phyloP scores from a whole-genome alignment of 2,113 vertebrate genomes.

The Spea bombifrons region DNA sequence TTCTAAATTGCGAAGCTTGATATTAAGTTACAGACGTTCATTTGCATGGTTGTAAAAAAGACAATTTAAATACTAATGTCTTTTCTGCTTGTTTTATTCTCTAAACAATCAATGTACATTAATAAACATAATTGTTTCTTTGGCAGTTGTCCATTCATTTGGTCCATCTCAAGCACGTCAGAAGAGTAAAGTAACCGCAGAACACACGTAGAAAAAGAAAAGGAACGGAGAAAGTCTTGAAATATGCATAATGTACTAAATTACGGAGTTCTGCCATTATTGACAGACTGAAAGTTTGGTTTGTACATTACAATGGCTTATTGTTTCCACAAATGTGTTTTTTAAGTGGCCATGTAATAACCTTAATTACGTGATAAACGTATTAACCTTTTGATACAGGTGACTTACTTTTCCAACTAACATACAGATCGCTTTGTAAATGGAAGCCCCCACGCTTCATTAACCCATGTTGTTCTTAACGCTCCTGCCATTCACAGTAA shows the following conservation, averaged over 20 bases:
- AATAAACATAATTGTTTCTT: constrained; percentile 84
- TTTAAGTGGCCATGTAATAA: constrained; percentile 73
- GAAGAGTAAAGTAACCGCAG: constrained; percentile 61
- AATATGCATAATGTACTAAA: constrained; percentile 64
- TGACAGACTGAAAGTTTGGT: constrained; percentile 60
- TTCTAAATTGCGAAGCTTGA: constrained; percentile 61
- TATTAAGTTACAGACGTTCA: constrained; percentile 59
- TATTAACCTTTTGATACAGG: constrained; percentile 95
- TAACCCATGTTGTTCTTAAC: not conserved
- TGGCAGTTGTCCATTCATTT: constrained; percentile 79
- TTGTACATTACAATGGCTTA: constrained; percentile 51
- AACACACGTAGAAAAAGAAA: constrained; percentile 29
- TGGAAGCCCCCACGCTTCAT: constrained; percentile 63
- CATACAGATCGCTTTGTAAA: constrained; percentile 65
- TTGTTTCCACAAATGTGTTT: constrained; percentile 72
- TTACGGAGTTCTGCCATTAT: constrained; percentile 57
- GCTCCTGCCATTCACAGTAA: not conserved
- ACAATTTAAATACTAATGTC: constrained; percentile 77
- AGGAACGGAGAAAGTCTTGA: constrained; percentile 55
- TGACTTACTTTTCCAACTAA: constrained; percentile 76
- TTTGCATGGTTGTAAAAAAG: constrained; percentile 65
- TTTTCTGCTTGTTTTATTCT: constrained; percentile 81
- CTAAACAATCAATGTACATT: constrained; percentile 87
- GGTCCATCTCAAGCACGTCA: constrained; percentile 64
- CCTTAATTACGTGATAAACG: constrained; percentile 83